Conservation (phyloP, 1,140 invertebrate genomes). For the Orchestia grillus region DNA sequence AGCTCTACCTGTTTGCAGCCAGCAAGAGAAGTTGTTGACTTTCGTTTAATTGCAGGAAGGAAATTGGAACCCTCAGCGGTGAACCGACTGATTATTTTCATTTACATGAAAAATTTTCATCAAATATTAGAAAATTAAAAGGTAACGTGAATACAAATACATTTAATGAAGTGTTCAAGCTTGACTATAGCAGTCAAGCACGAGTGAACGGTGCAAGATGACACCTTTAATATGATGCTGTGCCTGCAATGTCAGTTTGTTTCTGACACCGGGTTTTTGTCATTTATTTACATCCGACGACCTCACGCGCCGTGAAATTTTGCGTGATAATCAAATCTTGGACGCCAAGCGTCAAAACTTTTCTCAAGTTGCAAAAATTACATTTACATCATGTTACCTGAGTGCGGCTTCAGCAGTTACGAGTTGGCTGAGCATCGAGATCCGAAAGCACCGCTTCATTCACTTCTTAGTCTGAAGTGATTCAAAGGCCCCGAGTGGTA, state of each 20-base stretch:
- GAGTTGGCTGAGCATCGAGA: neutral
- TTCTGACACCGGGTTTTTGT: neutral
- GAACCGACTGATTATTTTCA: neutral
- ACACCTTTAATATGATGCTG: neutral
- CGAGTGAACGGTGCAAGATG: neutral
- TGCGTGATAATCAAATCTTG: neutral
- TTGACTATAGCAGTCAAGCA: too few relatives aligned
- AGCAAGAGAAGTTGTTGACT: neutral
- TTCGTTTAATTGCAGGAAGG: neutral
- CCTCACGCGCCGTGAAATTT: neutral
- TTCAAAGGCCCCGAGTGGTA: neutral
- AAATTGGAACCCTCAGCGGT: neutral
- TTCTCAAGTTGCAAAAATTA: neutral
- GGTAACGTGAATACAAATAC: neutral
- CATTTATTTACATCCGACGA: neutral
- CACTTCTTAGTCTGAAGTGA: neutral
- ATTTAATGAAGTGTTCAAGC: neutral
- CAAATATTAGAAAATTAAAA: neutral
- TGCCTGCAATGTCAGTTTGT: neutral
- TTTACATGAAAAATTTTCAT: neutral
- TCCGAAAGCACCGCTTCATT: neutral
- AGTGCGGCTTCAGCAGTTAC: neutral
- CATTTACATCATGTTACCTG: neutral
- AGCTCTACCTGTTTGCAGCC: neutral
- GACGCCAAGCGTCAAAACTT: neutral